These are phyloP conservation scores for Latheticus oryzae DNA, from an alignment of 2,888 invertebrate genomes.

Conservation along the genomic window DNA sequence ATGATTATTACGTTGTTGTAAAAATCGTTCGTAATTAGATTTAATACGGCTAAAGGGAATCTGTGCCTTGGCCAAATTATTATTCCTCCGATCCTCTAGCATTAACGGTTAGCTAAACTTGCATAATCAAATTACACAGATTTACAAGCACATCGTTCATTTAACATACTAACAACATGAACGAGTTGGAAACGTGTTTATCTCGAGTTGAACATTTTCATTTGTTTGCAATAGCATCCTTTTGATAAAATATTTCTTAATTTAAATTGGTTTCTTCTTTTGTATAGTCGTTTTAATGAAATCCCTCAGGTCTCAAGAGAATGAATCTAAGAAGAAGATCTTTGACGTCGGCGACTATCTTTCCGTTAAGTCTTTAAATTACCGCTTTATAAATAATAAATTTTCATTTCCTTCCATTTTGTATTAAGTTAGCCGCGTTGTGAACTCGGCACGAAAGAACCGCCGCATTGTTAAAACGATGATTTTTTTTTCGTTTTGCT, in stretches of 20 bases:
- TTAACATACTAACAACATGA: conserved; percentile 13
- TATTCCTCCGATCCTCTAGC: conserved; percentile 21
- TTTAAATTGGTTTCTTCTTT: conserved; percentile 35
- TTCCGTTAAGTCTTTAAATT: conserved; percentile 50
- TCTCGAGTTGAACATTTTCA: conserved; percentile 5
- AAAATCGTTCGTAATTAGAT: conserved; percentile 2
- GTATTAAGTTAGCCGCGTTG: conserved; percentile 32
- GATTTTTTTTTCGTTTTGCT: neutral
- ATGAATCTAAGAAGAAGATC: conserved; percentile 41
- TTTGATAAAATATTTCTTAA: conserved; percentile 37
- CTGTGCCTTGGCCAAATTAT: conserved; percentile 19
- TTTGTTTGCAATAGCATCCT: conserved; percentile 14
- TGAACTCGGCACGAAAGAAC: conserved; percentile 1
- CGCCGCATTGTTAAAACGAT: too few species aligned
- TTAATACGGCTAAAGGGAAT: conserved; percentile 3
- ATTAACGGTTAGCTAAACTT: conserved; percentile 30
- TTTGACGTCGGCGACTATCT: conserved; percentile 47
- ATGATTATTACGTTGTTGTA: too few species aligned
- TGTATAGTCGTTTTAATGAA: conserved; percentile 44
- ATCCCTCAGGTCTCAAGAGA: conserved; percentile 41
- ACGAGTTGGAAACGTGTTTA: conserved; percentile 14
- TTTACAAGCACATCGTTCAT: conserved; percentile 29
- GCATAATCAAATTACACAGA: conserved; percentile 25
- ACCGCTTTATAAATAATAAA: conserved; percentile 53
- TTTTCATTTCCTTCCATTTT: conserved; percentile 45